phyloP scores from a whole-genome alignment of 2,888 invertebrate species.

The Tupiocoris notatus region DNA sequence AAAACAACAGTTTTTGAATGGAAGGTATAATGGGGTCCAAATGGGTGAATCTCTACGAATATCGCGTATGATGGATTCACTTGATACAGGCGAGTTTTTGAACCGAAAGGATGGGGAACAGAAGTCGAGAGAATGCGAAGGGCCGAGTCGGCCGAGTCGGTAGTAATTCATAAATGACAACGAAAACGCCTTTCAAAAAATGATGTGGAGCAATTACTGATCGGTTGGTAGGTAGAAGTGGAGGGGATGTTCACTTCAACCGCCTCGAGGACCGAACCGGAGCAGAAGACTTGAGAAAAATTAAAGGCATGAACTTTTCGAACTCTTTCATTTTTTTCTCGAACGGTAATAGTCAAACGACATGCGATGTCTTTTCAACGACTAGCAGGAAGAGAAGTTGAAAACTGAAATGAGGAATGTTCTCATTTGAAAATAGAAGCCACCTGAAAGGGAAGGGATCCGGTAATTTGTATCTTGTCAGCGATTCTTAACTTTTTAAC shows the following conservation, averaged over 20 bases:
- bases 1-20: background rate
- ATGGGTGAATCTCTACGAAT: background rate
- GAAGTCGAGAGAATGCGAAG: background rate
- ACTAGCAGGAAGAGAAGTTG: background rate
- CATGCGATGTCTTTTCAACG: constrained; percentile 29
- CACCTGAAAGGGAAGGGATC: constrained; percentile 1
- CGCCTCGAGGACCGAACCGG: constrained; percentile 2
- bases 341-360: constrained; percentile 18
- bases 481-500: constrained; percentile 24
- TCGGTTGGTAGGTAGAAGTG: background rate
- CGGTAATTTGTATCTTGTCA: constrained; percentile 26
- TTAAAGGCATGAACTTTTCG: constrained; percentile 22
- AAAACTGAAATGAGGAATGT: background rate
- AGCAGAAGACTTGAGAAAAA: constrained; percentile 16
- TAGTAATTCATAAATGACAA: constrained; percentile 33
- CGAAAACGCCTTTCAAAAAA: constrained; percentile 25
- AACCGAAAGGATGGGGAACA: too few species aligned
- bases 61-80: too few species aligned
- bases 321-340: background rate
- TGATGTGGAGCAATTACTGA: constrained; percentile 15
- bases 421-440: constrained; percentile 8
- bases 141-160: background rate
- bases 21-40: background rate
- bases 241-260: background rate
- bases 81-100: too few species aligned